Base-by-base conservation (phyloP, 1,140 invertebrate genomes). In the Plectus sambesii region DNA sequence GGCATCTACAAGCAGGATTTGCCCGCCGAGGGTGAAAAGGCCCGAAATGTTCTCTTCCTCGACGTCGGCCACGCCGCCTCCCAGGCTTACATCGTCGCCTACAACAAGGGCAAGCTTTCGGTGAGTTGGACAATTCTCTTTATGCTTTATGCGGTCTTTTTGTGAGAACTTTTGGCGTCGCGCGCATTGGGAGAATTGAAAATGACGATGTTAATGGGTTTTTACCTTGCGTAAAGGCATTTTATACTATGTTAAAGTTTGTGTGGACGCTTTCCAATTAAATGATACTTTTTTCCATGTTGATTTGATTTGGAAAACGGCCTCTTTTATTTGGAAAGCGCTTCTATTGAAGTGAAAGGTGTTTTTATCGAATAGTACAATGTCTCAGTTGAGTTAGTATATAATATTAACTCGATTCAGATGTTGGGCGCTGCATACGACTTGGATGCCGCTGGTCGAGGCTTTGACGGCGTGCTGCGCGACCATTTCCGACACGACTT, bases 1-100 rank as follows among this genome's bases (percentile, higher is more conserved):
- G 92, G 90, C 51, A 92, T 97, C 69, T 97, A 96, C 68, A 93
- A 93, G 70, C 83, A 90, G 68, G 89, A 94, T 72, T 73, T 94
- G 45, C 90, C 89, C 22, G 76, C 77, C 37, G 73, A 79, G 2
- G 85, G 88, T 59, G 83, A 88, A 51, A 82, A 85, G 55, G 81
- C 88, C 0, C 76, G 83, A 49, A 84, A 87, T 72, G 83, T 93
- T 24, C 79, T 87, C 1, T 93, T 94, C 72, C 82, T 94, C 33
- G 88, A 94, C 71, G 85, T 84, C 70, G 88, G 88, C 6, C 81
- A 89, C 58, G 79, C 56, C 2, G 44, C 83, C 22, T 80, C 83
- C 49, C 74, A 59, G 86, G 47, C 82, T 87, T 80, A 84, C 84
- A 38, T 81, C 79, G 60, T 80, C 81, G 42, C 86, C 39, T 97